phyloP scores from a whole-genome alignment of 2,888 invertebrate genomes.

The Drosophila fulvimacula region DNA sequence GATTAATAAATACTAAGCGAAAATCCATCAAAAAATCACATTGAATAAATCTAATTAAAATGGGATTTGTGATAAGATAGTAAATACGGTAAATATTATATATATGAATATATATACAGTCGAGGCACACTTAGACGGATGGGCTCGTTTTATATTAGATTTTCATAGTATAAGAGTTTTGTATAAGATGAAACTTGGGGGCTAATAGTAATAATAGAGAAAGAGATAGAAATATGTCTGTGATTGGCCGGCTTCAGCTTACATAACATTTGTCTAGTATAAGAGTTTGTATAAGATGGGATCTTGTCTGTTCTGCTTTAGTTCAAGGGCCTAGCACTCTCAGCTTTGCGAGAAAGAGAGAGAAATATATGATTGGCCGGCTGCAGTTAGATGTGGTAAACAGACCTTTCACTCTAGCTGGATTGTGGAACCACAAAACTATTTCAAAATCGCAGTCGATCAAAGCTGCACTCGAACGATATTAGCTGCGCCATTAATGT shows the following conservation, averaged over 20 bases:
- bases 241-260: too few relatives aligned
- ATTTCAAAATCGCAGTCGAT: slow-evolving; percentile 40
- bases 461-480: slow-evolving; percentile 29
- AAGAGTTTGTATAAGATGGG: background rate
- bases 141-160: background rate
- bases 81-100: slow-evolving; percentile 1
- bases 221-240: too few relatives aligned
- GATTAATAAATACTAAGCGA: slow-evolving; percentile 58
- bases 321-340: background rate
- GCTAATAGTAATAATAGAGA: too few relatives aligned
- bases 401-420: background rate
- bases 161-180: too few relatives aligned
- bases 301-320: too few relatives aligned
- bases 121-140: background rate
- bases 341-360: background rate
- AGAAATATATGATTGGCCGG: background rate
- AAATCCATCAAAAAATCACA: slow-evolving; percentile 47
- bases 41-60: slow-evolving; percentile 68
- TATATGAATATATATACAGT: background rate
- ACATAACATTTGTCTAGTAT: background rate
- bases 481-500: slow-evolving; percentile 37
- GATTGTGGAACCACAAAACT: background rate
- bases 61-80: slow-evolving; percentile 58
- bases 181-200: too few relatives aligned
- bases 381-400: background rate